Evolutionary conservation across 2,888 invertebrate genomes (phyloP).

Genomic region (Drosophila anomelani): DNA sequence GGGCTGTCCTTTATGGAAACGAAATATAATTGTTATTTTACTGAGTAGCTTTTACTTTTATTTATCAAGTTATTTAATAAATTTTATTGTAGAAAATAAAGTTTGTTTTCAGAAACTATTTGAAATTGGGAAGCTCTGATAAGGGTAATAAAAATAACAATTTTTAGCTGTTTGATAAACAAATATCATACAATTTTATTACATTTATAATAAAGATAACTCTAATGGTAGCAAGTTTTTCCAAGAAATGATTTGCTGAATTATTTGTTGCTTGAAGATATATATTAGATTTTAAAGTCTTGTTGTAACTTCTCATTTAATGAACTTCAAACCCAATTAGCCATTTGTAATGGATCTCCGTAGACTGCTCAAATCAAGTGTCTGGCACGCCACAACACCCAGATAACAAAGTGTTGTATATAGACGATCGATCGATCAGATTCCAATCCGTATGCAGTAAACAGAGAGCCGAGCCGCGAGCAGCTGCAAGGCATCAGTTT

Average conservation of each 20-base stretch:
- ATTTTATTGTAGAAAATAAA: too few species aligned
- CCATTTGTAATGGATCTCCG: slow-evolving; percentile 22
- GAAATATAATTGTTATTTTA: not conserved
- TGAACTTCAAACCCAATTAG: slow-evolving; percentile 11
- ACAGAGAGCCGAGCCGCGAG: slow-evolving; percentile 49
- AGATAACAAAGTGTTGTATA: slow-evolving; percentile 7
- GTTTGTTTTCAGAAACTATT: too few species aligned
- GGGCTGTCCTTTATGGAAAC: slow-evolving; percentile 1
- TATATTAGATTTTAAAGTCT: not conserved
- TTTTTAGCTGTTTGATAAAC: not conserved
- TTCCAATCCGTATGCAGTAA: slow-evolving; percentile 36
- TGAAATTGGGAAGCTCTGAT: too few species aligned
- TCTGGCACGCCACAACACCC: not conserved
- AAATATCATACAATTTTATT: not conserved
- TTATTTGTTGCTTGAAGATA: too few species aligned
- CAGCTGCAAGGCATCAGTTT: slow-evolving; percentile 66
- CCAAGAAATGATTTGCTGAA: not conserved
- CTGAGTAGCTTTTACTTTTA: not conserved
- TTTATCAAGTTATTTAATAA: not conserved
- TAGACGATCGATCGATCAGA: slow-evolving; percentile 19
- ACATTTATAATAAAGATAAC: not conserved
- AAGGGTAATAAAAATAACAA: not conserved
- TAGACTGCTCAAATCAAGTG: slow-evolving; percentile 5
- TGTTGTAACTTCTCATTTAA: slow-evolving; percentile 7
- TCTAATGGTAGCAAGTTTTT: not conserved